These are phyloP conservation scores for Sorex maritimensis DNA, from an alignment of 2,797 vertebrate genomes.

Conservation along the genomic window DNA sequence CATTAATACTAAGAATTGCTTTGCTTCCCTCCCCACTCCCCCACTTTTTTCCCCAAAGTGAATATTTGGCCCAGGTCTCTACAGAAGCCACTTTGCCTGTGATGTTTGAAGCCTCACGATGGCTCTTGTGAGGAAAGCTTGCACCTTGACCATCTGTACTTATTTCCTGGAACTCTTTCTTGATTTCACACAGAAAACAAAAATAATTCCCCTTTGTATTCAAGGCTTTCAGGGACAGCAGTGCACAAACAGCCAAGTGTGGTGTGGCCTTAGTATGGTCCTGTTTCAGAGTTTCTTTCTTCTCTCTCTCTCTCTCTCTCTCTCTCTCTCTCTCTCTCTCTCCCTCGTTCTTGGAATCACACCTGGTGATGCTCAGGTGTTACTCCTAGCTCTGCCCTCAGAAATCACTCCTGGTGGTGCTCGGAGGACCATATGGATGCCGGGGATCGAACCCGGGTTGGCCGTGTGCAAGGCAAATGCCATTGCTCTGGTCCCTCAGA, in stretches of 20 bases:
- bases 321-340: too few relatives aligned
- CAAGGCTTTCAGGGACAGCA: neutral
- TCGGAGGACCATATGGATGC: too few relatives aligned
- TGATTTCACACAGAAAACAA: conserved; percentile 1
- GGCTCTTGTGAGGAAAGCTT: neutral
- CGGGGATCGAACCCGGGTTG: too few relatives aligned
- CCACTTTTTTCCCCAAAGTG: neutral
- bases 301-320: too few relatives aligned
- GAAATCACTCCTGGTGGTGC: too few relatives aligned
- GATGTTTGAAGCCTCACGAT: neutral
- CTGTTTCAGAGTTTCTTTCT: too few relatives aligned
- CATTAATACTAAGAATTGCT: conserved; percentile 47
- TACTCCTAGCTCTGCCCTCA: too few relatives aligned
- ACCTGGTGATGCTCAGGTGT: too few relatives aligned
- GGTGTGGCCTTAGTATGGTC: neutral
- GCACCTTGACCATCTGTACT: neutral
- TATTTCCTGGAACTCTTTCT: conserved; percentile 44
- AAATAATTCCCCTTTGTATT: neutral
- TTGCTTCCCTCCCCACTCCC: conserved; percentile 26
- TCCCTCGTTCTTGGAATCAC: too few relatives aligned
- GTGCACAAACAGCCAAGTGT: too few relatives aligned
- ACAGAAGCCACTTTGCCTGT: conserved; percentile 2
- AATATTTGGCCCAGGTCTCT: neutral
- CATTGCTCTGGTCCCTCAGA: too few relatives aligned
- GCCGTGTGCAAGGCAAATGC: too few relatives aligned